These are phyloP conservation scores for Thunnus thynnus DNA, from an alignment of 2,113 vertebrate species.

Conservation along the genomic window DNA sequence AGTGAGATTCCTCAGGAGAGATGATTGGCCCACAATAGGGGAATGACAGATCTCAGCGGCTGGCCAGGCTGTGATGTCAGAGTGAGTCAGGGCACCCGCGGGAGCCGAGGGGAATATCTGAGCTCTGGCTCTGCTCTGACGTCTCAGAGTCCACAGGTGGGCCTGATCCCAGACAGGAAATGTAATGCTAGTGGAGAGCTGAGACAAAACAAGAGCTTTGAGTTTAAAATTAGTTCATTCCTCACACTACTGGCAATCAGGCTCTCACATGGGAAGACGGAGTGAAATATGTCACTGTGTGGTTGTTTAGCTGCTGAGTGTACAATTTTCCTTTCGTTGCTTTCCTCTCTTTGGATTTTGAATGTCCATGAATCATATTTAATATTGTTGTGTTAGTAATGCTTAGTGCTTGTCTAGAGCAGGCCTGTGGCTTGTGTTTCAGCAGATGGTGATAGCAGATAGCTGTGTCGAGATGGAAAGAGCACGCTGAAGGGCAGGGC, in stretches of 20 bases:
- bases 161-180: slow-evolving; percentile 72
- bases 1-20: slow-evolving; percentile 61
- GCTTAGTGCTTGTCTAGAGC: slow-evolving; percentile 22
- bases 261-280: slow-evolving; percentile 13
- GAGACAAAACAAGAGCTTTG: slow-evolving; percentile 65
- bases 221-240: slow-evolving; percentile 62
- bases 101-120: slow-evolving; percentile 49
- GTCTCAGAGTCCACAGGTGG: slow-evolving; percentile 70
- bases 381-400: slow-evolving; percentile 35
- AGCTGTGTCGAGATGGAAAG: slow-evolving; percentile 41
- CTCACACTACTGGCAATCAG: slow-evolving; percentile 17
- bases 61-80: slow-evolving; percentile 70
- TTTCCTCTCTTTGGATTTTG: slow-evolving; percentile 8
- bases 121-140: slow-evolving; percentile 51
- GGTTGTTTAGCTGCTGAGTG: slow-evolving; percentile 3
- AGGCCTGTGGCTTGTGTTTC: slow-evolving; percentile 43
- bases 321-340: not conserved
- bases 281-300: slow-evolving; percentile 11
- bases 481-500: slow-evolving; percentile 41
- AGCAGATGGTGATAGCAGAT: slow-evolving; percentile 51
- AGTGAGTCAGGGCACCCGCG: slow-evolving; percentile 66
- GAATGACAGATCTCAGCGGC: slow-evolving; percentile 58
- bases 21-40: slow-evolving; percentile 54
- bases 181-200: slow-evolving; percentile 45
- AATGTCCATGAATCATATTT: slow-evolving; percentile 26